Percentiles rank a stretch among this genome's conserved stretches.
Evolutionary conservation across 2,888 invertebrate genomes (phyloP).

Genomic region (Drosophila diplacantha): DNA sequence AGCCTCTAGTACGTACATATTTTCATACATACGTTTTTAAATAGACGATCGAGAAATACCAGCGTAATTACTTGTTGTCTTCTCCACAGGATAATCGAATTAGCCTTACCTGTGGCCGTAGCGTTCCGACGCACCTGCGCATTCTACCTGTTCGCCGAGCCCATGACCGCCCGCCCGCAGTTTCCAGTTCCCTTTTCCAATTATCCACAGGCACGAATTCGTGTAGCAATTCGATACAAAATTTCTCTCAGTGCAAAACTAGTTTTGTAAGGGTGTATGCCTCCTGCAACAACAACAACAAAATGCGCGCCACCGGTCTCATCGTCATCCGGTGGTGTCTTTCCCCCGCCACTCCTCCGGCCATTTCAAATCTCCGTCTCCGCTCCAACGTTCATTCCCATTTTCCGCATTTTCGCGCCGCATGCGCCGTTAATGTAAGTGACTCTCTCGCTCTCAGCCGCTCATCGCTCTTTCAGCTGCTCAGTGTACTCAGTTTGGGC

Average conservation of each 20-base stretch:
- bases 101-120: constrained; percentile 19
- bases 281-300: constrained; percentile 27
- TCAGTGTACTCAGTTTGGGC: not conserved
- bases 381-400: constrained; percentile 19
- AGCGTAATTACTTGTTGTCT: constrained; percentile 20
- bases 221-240: constrained; percentile 14
- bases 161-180: constrained; percentile 15
- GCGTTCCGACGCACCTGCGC: constrained; percentile 32
- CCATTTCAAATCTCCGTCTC: constrained; percentile 6
- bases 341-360: not conserved
- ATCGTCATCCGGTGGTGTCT: constrained; percentile 26
- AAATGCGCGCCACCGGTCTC: constrained; percentile 52
- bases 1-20: constrained; percentile 6
- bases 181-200: constrained; percentile 26
- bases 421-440: constrained; percentile 60
- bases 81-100: constrained; percentile 21
- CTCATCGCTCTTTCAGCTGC: constrained; percentile 39
- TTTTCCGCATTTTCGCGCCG: constrained; percentile 65
- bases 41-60: constrained; percentile 24
- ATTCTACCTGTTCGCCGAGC: constrained; percentile 23
- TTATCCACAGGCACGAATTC: constrained; percentile 25
- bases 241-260: constrained; percentile 68
- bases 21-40: constrained; percentile 22
- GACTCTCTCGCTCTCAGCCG: constrained; percentile 38
- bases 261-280: constrained; percentile 67